phyloP scores from a whole-genome alignment of 2,113 vertebrate genomes.

The Notechis scutatus region DNA sequence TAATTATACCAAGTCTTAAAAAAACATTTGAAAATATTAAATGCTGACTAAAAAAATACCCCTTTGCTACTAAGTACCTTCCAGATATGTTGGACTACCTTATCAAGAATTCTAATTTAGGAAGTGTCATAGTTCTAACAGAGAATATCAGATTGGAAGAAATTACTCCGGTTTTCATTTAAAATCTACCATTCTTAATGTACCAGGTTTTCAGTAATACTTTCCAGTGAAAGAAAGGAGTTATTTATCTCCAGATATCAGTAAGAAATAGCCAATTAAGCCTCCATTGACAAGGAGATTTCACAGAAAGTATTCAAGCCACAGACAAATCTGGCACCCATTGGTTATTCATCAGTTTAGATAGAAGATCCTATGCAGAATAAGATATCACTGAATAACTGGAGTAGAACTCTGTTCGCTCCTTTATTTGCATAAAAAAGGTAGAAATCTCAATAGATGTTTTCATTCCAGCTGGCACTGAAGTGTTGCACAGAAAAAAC shows the following conservation, averaged over 20 bases:
- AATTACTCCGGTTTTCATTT: background rate
- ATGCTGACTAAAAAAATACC: background rate
- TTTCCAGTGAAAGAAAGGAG: background rate
- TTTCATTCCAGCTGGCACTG: background rate
- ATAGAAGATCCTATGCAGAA: background rate
- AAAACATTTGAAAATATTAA: background rate
- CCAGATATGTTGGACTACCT: background rate
- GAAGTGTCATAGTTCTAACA: background rate
- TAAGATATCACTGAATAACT: background rate
- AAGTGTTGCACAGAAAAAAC: background rate
- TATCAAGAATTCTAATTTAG: background rate
- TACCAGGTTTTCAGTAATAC: background rate
- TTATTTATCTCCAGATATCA: background rate
- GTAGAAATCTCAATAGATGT: background rate
- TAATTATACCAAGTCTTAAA: background rate
- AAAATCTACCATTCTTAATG: background rate
- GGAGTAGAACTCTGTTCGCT: background rate
- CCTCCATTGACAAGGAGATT: background rate
- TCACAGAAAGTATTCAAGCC: background rate
- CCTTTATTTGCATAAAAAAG: background rate
- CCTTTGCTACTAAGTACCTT: background rate
- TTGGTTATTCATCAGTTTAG: background rate
- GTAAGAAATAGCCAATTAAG: background rate
- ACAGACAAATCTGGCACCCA: background rate
- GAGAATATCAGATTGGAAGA: background rate